These are phyloP conservation scores for Eupithecia insigniata DNA, from an alignment of 2,888 invertebrate species.

Conservation along the genomic window DNA sequence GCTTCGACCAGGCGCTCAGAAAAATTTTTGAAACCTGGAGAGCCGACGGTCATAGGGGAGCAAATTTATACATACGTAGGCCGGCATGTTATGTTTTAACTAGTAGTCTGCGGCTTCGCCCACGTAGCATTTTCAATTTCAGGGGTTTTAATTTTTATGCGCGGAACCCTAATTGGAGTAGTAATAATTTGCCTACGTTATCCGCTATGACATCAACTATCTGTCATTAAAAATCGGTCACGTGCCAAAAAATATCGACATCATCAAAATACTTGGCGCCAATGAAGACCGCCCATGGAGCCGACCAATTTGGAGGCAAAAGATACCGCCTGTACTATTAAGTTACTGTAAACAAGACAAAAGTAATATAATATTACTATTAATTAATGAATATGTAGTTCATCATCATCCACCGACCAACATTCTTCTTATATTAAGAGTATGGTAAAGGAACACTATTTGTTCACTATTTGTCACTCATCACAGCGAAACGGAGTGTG, in stretches of 20 bases:
- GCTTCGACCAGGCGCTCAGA: too few relatives aligned
- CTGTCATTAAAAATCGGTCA: not conserved
- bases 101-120: not conserved
- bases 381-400: too few relatives aligned
- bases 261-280: slow-evolving; percentile 25
- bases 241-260: slow-evolving; percentile 11
- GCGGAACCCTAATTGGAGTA: not conserved
- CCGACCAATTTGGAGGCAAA: slow-evolving; percentile 35
- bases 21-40: too few relatives aligned
- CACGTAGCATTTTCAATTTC: not conserved
- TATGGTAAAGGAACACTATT: too few relatives aligned
- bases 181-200: too few relatives aligned
- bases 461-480: too few relatives aligned
- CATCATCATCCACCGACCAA: too few relatives aligned
- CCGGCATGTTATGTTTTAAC: too few relatives aligned
- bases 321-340: slow-evolving; percentile 24
- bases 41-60: too few relatives aligned
- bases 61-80: too few relatives aligned
- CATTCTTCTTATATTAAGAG: too few relatives aligned
- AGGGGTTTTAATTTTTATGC: not conserved
- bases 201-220: not conserved
- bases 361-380: not conserved
- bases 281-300: slow-evolving; percentile 47
- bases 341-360: slow-evolving; percentile 23
- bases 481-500: too few relatives aligned